Conservation (phyloP, 2,113 vertebrate species). For the Anhinga anhinga region DNA sequence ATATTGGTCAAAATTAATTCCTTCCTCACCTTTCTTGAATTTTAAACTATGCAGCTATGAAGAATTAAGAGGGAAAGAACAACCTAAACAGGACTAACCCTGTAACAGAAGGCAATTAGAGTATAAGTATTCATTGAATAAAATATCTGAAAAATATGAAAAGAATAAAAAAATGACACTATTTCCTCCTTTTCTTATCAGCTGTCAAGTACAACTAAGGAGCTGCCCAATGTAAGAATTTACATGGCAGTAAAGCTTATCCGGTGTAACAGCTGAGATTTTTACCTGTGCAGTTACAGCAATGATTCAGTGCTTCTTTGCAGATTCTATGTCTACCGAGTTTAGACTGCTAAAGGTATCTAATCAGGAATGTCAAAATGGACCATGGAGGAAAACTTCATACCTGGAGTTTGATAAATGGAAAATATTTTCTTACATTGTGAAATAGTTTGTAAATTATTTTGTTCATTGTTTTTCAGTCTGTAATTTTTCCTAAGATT, state of each 20-base stretch:
- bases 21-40: neutral
- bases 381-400: neutral
- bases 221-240: neutral
- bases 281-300: neutral
- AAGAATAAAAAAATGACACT: neutral
- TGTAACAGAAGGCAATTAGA: neutral
- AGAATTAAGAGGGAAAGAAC: neutral
- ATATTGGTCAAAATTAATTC: neutral
- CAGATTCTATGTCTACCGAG: neutral
- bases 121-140: neutral
- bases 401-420: neutral
- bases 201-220: neutral
- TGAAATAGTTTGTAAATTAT: neutral
- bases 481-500: neutral
- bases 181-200: neutral
- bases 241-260: neutral
- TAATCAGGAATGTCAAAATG: neutral
- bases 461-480: neutral
- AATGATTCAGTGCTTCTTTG: neutral
- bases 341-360: neutral
- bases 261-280: neutral
- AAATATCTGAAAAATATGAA: neutral
- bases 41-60: neutral
- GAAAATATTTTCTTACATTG: neutral
- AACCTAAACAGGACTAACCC: neutral